phyloP scores from a whole-genome alignment of 2,113 vertebrate species.

The Paramisgurnus dabryanus region DNA sequence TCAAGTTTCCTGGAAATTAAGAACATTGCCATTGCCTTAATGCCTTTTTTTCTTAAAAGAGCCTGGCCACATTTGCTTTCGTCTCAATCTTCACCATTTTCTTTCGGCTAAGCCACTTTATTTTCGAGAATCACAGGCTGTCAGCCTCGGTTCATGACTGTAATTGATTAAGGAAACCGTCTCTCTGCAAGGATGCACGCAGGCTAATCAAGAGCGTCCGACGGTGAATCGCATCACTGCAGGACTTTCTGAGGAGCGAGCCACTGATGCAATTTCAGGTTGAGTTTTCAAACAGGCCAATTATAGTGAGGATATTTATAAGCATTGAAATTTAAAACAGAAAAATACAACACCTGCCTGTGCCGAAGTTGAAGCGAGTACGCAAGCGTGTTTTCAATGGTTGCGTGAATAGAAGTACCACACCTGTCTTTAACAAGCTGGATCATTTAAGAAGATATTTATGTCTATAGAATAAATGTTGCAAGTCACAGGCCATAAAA shows the following conservation, averaged over 20 bases:
- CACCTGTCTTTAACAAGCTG: no score
- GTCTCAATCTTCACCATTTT: constrained; percentile 52
- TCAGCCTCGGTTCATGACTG: constrained; percentile 31
- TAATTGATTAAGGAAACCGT: constrained; percentile 54
- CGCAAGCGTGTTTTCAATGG: no score
- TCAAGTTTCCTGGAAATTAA: neutral
- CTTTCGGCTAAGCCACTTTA: constrained; percentile 63
- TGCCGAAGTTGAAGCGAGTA: no score
- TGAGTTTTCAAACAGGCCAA: neutral
- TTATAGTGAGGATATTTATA: constrained; percentile 25
- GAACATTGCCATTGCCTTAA: no score
- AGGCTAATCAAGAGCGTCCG: constrained; percentile 13
- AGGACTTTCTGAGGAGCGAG: neutral
- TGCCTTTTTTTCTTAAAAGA: constrained; percentile 63
- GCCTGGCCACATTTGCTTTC: constrained; percentile 62
- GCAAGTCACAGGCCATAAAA: no score
- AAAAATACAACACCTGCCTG: neutral
- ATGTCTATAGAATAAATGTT: no score
- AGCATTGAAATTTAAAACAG: neutral
- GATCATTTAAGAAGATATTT: no score
- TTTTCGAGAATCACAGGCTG: constrained; percentile 61
- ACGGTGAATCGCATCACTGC: neutral
- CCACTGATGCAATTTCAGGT: neutral
- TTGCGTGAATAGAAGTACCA: no score
- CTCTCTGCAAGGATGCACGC: neutral